phyloP scores from a whole-genome alignment of 2,113 vertebrate species.

The Phaethornis superciliosus region DNA sequence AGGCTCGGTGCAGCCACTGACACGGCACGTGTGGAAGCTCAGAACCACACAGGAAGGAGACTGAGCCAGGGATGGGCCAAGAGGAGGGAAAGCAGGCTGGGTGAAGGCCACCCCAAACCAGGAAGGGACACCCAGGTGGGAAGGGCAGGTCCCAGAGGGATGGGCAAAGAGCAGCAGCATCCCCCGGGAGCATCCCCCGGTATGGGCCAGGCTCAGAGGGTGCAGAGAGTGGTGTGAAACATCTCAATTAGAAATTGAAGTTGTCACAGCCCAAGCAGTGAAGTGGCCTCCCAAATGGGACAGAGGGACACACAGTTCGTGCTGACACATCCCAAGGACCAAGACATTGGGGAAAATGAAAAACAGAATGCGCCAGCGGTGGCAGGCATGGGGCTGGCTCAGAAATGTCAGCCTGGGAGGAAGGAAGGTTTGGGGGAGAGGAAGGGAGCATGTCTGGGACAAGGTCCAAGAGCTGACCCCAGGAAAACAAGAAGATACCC shows the following conservation, averaged over 20 bases:
- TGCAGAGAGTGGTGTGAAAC: background rate
- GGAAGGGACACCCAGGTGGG: background rate
- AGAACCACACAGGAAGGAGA: background rate
- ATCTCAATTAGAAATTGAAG: background rate
- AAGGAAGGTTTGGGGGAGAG: background rate
- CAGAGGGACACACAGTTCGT: fast-evolving
- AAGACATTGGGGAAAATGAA: fast-evolving
- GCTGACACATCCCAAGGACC: fast-evolving
- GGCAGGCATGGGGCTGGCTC: fast-evolving
- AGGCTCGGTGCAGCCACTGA: background rate
- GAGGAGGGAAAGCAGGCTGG: background rate
- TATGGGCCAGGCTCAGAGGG: fast-evolving
- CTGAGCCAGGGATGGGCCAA: background rate
- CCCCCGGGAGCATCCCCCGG: fast-evolving
- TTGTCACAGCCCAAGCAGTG: background rate
- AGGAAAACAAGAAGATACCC: background rate
- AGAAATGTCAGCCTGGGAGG: background rate
- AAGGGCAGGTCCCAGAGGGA: background rate
- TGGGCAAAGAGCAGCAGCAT: background rate
- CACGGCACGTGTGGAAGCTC: background rate
- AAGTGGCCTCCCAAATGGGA: background rate
- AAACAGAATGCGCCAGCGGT: fast-evolving
- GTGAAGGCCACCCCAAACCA: fast-evolving
- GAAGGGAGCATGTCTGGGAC: background rate
- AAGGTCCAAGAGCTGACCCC: background rate